Conservation (phyloP, 2,888 invertebrate species). For the Erannis defoliaria region DNA sequence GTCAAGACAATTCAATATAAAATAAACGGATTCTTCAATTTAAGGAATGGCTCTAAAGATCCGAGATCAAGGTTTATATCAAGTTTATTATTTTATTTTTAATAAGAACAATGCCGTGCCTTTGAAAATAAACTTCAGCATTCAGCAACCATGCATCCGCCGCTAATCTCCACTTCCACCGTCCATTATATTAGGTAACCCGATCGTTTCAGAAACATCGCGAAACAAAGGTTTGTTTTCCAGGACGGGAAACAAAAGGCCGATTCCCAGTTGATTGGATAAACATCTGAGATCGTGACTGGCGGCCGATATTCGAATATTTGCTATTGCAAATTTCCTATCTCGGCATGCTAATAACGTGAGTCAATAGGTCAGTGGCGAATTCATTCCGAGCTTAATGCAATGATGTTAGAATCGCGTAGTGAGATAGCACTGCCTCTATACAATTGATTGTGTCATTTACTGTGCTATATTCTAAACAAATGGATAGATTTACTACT, state of each 20-base stretch:
- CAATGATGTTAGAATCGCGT: conserved; percentile 22
- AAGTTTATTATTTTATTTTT: too few species aligned
- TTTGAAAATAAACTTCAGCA: neutral
- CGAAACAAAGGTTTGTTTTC: conserved; percentile 41
- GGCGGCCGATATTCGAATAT: conserved; percentile 54
- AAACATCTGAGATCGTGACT: conserved; percentile 60
- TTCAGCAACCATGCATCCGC: neutral
- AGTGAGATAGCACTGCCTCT: conserved; percentile 31
- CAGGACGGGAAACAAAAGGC: conserved; percentile 49
- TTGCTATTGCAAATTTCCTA: conserved; percentile 63
- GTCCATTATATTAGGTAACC: conserved; percentile 10
- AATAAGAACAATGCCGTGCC: neutral
- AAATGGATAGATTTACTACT: too few species aligned
- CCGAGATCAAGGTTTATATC: too few species aligned
- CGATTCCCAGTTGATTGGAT: conserved; percentile 56
- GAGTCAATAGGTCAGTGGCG: conserved; percentile 56
- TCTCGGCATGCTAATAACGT: conserved; percentile 59
- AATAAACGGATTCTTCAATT: too few species aligned
- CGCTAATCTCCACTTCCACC: neutral
- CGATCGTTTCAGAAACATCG: conserved; percentile 40
- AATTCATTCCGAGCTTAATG: conserved; percentile 46
- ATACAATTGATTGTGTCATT: conserved; percentile 3
- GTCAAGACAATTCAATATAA: too few species aligned
- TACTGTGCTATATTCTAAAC: too few species aligned
- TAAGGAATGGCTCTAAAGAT: too few species aligned